A percentile compares a stretch with the other conserved stretches of the same genome.
Evolutionary conservation across 1,140 invertebrate genomes (phyloP).

Genomic region (Rhopalosiphum maidis): DNA sequence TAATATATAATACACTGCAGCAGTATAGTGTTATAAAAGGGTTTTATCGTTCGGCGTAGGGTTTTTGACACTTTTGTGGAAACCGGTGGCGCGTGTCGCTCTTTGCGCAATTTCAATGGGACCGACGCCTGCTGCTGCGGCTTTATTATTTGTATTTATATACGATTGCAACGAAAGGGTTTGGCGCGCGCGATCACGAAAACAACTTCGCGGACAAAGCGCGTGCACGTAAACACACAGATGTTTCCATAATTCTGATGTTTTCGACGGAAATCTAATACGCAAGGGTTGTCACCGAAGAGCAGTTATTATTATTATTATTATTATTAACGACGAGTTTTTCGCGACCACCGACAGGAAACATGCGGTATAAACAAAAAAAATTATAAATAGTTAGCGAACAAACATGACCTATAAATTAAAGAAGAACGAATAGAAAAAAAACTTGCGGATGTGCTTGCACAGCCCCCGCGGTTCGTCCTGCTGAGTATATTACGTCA

Average conservation of each 20-base stretch:
- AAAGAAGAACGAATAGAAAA: not conserved
- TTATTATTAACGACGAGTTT: not conserved
- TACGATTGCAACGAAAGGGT: conserved; percentile 15
- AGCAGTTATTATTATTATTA: not conserved
- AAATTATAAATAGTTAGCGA: conserved; percentile 21
- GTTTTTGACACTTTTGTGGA: conserved; percentile 56
- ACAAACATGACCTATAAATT: conserved; percentile 49
- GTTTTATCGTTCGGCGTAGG: conserved; percentile 26
- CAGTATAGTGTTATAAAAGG: conserved; percentile 36
- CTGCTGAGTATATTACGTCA: conserved; percentile 28
- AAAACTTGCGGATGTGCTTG: conserved; percentile 25
- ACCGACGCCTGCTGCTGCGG: not conserved
- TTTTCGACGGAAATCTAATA: conserved; percentile 54
- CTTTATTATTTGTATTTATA: conserved; percentile 31
- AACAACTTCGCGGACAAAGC: conserved; percentile 49
- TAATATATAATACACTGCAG: not conserved
- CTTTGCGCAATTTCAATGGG: conserved; percentile 55
- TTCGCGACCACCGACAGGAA: conserved; percentile 39
- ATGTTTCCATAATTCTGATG: conserved; percentile 52
- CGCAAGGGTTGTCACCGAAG: not conserved
- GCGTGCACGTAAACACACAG: conserved; percentile 25
- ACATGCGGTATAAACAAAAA: conserved; percentile 38
- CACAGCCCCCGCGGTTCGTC: conserved; percentile 14
- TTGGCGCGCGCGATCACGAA: conserved; percentile 20
- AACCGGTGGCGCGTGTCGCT: conserved; percentile 55